phyloP scores from a whole-genome alignment of 2,888 invertebrate species.

The Scaptomyza caliginosa region DNA sequence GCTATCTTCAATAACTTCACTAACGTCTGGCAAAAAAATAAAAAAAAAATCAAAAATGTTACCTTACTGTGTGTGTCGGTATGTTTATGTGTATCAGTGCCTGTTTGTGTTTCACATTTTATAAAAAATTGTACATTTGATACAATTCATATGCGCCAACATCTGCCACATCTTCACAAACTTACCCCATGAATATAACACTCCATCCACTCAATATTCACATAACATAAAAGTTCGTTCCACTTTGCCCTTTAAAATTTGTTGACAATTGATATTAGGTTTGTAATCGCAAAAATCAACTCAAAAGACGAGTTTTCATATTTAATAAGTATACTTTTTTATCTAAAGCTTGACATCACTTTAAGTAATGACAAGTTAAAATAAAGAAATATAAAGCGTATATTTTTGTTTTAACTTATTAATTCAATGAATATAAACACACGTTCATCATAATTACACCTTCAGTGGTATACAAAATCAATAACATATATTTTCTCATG shows the following conservation, averaged over 20 bases:
- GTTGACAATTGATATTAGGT: not conserved
- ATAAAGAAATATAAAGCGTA: not conserved
- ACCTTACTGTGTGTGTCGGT: conserved; percentile 23
- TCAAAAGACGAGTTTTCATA: not conserved
- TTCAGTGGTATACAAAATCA: conserved; percentile 7
- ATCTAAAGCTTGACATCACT: not conserved
- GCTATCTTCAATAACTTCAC: conserved; percentile 54
- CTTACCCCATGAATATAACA: conserved; percentile 27
- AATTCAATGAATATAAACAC: not conserved
- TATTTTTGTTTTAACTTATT: not conserved
- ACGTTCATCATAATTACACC: not conserved
- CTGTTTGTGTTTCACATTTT: conserved; percentile 48
- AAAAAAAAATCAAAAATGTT: too few relatives aligned
- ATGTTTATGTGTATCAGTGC: conserved; percentile 17
- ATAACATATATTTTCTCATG: conserved; percentile 17
- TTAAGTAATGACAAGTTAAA: not conserved
- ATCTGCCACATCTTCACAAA: conserved; percentile 48
- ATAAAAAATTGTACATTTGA: conserved; percentile 41
- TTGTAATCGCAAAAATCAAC: not conserved
- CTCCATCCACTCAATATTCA: conserved; percentile 33
- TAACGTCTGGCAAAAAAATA: conserved; percentile 42
- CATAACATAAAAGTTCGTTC: conserved; percentile 34
- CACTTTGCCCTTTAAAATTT: conserved; percentile 4
- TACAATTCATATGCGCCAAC: conserved; percentile 47
- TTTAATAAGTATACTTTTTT: not conserved